Conservation (phyloP, 2,113 vertebrate species). For the Atlantisia rogersi region DNA sequence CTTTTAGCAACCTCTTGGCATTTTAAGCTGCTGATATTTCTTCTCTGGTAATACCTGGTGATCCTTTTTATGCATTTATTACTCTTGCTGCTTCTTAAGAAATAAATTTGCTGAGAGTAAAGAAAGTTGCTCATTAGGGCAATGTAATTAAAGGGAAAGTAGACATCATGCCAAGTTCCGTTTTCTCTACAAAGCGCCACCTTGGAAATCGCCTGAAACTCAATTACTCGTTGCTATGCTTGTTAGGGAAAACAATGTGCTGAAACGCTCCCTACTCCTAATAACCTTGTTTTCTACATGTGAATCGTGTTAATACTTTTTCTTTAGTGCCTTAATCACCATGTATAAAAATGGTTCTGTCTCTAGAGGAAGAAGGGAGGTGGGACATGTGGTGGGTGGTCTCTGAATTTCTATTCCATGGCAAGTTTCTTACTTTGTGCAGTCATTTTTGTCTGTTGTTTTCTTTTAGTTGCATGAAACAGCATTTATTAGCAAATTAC, state of each 20-base stretch:
- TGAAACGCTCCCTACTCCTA: conserved; percentile 62
- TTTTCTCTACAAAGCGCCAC: conserved; percentile 63
- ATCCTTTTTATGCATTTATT: conserved; percentile 46
- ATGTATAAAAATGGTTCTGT: conserved; percentile 18
- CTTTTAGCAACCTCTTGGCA: neutral
- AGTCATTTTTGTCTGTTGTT: neutral
- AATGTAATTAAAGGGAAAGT: conserved; percentile 74
- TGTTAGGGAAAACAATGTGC: conserved; percentile 70
- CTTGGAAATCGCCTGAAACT: conserved; percentile 74
- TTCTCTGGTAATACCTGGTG: neutral
- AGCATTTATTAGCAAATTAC: conserved; percentile 18
- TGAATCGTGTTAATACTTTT: conserved; percentile 62
- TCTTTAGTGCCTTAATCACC: conserved; percentile 30
- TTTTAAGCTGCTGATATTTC: neutral
- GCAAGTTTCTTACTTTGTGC: neutral
- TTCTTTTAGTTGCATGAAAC: conserved; percentile 14
- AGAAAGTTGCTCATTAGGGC: conserved; percentile 66
- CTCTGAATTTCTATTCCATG: neutral
- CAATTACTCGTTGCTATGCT: conserved; percentile 72
- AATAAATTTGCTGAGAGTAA: conserved; percentile 57
- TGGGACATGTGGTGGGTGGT: neutral
- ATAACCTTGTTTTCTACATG: conserved; percentile 70
- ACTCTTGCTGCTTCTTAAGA: conserved; percentile 51
- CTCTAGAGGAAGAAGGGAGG: conserved; percentile 3
- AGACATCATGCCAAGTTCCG: conserved; percentile 60